Evolutionary conservation across 2,113 vertebrate genomes (phyloP).

Genomic region (Trogon melanurus): DNA sequence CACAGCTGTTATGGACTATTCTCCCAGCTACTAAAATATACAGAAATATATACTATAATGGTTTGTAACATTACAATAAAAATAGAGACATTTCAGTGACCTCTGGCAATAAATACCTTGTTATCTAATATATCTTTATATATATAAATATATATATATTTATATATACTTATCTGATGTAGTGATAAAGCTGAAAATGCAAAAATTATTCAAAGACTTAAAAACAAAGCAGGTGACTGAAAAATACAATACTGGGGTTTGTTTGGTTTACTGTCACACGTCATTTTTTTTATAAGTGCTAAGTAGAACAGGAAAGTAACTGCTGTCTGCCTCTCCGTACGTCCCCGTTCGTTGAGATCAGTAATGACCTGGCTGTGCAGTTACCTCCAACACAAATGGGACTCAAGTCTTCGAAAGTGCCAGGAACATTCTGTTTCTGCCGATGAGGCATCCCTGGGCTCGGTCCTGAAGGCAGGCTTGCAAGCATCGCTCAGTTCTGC

Average conservation of each 20-base stretch:
- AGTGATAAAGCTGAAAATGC: slow-evolving; percentile 45
- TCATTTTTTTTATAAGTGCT: neutral
- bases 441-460: neutral
- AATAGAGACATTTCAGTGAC: slow-evolving; percentile 55
- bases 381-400: neutral
- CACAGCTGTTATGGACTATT: neutral
- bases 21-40: slow-evolving; percentile 8
- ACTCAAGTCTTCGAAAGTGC: neutral
- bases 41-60: slow-evolving; percentile 20
- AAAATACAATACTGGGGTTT: slow-evolving; percentile 17
- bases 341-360: neutral
- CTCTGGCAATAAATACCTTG: slow-evolving; percentile 60
- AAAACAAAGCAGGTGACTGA: slow-evolving; percentile 28
- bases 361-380: neutral
- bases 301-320: neutral
- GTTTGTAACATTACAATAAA: slow-evolving; percentile 44
- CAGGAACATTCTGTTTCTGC: neutral
- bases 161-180: slow-evolving; percentile 24
- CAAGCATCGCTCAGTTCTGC: neutral
- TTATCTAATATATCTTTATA: slow-evolving; percentile 46
- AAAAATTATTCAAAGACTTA: slow-evolving; percentile 39
- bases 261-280: slow-evolving; percentile 4
- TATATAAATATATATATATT: slow-evolving; percentile 39
- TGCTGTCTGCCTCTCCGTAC: neutral
- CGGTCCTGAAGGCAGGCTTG: neutral